A percentile compares a stretch with the other conserved stretches of the same genome.
phyloP scores from a whole-genome alignment of 2,113 vertebrate genomes.

The Hystrix cristata region DNA sequence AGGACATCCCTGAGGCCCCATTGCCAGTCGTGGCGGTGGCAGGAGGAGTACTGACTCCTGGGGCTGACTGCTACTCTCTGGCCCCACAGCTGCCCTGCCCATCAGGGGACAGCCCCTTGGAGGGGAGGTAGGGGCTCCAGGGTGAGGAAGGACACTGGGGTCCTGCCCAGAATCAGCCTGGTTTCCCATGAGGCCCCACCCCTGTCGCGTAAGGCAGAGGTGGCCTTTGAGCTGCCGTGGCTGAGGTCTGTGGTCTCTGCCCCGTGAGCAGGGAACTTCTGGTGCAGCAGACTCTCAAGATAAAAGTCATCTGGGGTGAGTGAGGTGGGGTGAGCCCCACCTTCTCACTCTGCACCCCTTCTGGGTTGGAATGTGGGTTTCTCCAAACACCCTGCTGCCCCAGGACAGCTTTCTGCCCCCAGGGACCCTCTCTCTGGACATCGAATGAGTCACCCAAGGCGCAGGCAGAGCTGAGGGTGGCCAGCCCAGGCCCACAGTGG shows the following conservation, averaged over 20 bases:
- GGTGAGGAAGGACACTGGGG: neutral
- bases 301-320: neutral
- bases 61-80: neutral
- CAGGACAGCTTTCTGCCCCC: neutral
- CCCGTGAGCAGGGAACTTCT: neutral
- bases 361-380: neutral
- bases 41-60: neutral
- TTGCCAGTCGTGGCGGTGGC: neutral
- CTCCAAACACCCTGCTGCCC: neutral
- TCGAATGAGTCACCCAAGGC: no score
- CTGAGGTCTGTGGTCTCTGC: neutral
- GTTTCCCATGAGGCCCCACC: neutral
- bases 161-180: neutral
- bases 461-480: no score
- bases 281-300: neutral
- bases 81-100: neutral
- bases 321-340: no score
- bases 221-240: neutral
- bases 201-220: neutral
- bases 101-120: neutral
- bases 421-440: neutral
- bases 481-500: no score
- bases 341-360: fast-evolving
- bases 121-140: neutral
- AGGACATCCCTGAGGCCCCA: neutral